Conservation (phyloP, 2,888 invertebrate species). For the Drosophila kanekoi region DNA sequence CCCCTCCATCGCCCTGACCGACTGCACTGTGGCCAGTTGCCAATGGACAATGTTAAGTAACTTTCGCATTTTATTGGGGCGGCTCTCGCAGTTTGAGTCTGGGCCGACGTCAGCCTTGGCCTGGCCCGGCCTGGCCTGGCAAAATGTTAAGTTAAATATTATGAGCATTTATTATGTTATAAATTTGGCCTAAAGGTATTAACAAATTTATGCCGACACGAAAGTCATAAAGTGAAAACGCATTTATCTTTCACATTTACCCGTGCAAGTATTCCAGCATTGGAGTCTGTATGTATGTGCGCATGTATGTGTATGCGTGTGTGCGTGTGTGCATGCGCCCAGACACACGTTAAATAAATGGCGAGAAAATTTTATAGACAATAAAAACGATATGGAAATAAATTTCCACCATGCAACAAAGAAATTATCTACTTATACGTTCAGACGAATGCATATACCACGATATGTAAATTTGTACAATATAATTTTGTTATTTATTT, state of each 20-base stretch:
- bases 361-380: constrained; percentile 75
- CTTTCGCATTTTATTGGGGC: constrained; percentile 76
- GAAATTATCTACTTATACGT: constrained; percentile 36
- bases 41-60: constrained; percentile 71
- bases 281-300: constrained; percentile 1
- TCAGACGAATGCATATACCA: neutral
- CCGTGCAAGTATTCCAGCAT: constrained; percentile 30
- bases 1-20: constrained; percentile 17
- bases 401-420: constrained; percentile 66
- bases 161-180: constrained; percentile 83
- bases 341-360: constrained; percentile 62
- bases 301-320: constrained; percentile 1
- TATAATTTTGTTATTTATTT: neutral
- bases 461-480: neutral
- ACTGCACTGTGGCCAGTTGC: constrained; percentile 19
- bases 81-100: constrained; percentile 28
- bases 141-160: constrained; percentile 80
- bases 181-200: constrained; percentile 82
- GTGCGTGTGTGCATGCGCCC: constrained; percentile 17
- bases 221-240: constrained; percentile 82
- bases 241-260: constrained; percentile 76
- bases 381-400: constrained; percentile 65
- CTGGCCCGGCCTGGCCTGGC: constrained; percentile 45
- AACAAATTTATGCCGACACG: constrained; percentile 81
- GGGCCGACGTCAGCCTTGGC: constrained; percentile 1